A percentile compares a stretch with the other conserved stretches of the same genome.
phyloP scores from a whole-genome alignment of 2,888 invertebrate genomes.

The Tipula vernalis region DNA sequence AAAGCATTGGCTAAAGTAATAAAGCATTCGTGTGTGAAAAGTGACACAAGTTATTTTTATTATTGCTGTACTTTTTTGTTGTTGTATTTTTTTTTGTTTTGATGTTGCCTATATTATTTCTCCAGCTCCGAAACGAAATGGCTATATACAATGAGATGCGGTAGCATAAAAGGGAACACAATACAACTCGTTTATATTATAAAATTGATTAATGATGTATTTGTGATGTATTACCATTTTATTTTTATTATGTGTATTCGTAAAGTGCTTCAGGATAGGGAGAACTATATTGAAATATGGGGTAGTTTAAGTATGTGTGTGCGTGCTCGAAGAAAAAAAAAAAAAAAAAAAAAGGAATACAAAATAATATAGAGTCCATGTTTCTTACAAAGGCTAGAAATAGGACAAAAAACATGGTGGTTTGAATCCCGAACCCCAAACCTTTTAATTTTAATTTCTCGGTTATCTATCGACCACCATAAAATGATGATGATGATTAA shows the following conservation, averaged over 20 bases:
- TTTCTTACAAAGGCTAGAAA: background rate
- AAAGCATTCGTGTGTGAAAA: conserved; percentile 25
- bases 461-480: background rate
- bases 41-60: conserved; percentile 1
- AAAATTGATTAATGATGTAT: background rate
- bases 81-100: background rate
- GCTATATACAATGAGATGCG: background rate
- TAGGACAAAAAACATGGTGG: background rate
- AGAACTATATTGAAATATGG: background rate
- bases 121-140: background rate
- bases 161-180: background rate
- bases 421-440: background rate
- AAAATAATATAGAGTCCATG: background rate
- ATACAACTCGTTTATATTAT: background rate
- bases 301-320: background rate
- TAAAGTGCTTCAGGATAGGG: background rate
- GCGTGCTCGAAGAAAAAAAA: background rate
- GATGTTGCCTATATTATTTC: background rate
- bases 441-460: background rate
- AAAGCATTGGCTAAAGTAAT: conserved; percentile 35
- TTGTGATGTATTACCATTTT: background rate
- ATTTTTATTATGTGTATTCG: background rate
- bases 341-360: background rate
- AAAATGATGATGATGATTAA: background rate
- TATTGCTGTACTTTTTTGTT: background rate